Conservation (phyloP, 1,140 invertebrate species). For the Rhagoletis pomonella region DNA sequence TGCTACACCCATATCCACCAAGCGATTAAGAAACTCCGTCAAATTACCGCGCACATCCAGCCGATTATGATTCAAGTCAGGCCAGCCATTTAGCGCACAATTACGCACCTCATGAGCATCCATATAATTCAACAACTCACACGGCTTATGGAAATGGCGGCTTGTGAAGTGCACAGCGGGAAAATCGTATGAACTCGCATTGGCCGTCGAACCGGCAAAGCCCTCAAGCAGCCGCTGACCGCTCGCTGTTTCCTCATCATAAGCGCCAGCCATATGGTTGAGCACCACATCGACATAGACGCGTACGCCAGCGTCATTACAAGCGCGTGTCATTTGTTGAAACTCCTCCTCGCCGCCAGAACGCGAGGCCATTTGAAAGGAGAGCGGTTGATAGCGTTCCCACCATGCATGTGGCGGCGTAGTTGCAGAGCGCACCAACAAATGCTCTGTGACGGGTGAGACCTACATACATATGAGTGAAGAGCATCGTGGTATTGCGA, state of each 20-base stretch:
- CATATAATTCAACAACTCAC: slow-evolving; percentile 75
- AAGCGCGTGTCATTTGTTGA: slow-evolving; percentile 81
- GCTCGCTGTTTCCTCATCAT: not conserved
- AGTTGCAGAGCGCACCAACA: not conserved
- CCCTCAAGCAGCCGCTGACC: slow-evolving; percentile 75
- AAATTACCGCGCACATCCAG: slow-evolving; percentile 83
- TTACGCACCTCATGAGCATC: slow-evolving; percentile 78
- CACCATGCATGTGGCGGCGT: slow-evolving; percentile 80
- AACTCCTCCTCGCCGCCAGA: slow-evolving; percentile 83
- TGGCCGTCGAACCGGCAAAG: slow-evolving; percentile 78
- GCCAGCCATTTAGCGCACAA: slow-evolving; percentile 83
- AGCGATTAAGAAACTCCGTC: slow-evolving; percentile 81
- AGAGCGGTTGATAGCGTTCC: slow-evolving; percentile 90
- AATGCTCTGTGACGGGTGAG: slow-evolving; percentile 56
- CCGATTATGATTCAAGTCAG: slow-evolving; percentile 82
- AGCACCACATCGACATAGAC: slow-evolving; percentile 89
- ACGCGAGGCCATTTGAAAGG: slow-evolving; percentile 83
- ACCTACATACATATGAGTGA: slow-evolving; percentile 23
- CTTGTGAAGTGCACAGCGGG: slow-evolving; percentile 77
- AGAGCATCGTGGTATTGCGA: not conserved
- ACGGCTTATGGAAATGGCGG: slow-evolving; percentile 78
- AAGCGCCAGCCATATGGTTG: slow-evolving; percentile 86
- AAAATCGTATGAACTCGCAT: slow-evolving; percentile 76
- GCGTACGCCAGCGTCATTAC: slow-evolving; percentile 81
- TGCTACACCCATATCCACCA: slow-evolving; percentile 86